phyloP scores from a whole-genome alignment of 2,797 vertebrate species.

The Cyclopterus lumpus region DNA sequence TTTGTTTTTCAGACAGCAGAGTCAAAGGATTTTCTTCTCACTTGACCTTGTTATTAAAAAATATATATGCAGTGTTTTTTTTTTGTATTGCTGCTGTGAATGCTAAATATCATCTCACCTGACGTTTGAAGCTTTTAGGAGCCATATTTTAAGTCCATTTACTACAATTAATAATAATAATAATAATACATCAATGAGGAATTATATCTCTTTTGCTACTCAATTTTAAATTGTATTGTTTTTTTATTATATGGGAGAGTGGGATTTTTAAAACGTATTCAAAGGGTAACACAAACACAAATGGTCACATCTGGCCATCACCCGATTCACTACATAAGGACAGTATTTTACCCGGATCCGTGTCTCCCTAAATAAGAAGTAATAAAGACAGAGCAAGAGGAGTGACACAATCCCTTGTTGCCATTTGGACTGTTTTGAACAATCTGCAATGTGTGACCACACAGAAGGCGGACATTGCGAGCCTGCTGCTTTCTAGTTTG shows the following conservation, averaged over 20 bases:
- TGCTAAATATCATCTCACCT: conserved; percentile 17
- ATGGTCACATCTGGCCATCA: conserved; percentile 1
- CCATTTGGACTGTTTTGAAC: neutral
- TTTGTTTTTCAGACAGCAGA: conserved; percentile 43
- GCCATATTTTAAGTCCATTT: neutral
- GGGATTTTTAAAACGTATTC: neutral
- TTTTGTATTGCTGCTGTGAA: conserved; percentile 2
- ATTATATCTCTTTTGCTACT: neutral
- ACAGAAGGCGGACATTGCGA: neutral
- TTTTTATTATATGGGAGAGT: neutral
- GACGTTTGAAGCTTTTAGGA: neutral
- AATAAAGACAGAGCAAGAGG: neutral
- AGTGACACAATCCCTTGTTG: neutral
- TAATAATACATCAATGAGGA: neutral
- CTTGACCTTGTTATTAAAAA: conserved; percentile 42
- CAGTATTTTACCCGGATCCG: neutral
- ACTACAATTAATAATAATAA: neutral
- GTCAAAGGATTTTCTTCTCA: conserved; percentile 28
- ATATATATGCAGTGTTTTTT: conserved; percentile 15
- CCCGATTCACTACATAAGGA: neutral
- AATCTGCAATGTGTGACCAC: neutral
- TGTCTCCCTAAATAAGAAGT: neutral
- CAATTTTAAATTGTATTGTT: neutral
- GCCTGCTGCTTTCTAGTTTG: neutral
- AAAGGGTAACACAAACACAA: neutral